Evolutionary conservation across 2,113 vertebrate species (phyloP), one percentile per base, ranked within the genome.

Genomic region (Zosterops japonicus): DNA sequence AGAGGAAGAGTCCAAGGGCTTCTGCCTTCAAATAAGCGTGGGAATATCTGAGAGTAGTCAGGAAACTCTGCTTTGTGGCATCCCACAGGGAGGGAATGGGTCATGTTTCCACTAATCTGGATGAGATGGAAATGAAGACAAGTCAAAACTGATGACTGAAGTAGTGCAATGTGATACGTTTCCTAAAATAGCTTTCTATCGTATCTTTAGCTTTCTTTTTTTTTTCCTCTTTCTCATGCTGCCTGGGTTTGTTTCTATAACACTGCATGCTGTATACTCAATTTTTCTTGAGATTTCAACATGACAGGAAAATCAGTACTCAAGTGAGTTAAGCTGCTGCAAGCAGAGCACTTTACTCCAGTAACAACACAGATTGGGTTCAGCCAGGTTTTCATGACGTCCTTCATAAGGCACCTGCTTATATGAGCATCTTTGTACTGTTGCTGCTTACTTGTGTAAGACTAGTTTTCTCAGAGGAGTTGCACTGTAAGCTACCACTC

Each of bases 121-220:
- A 82, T 77, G 78, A 68, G 85, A 92, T 74, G 70, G 90, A 95
- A 87, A 95, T 93, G 94, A 84, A 87, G 93, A 87, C 92, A 93
- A 79, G 36, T 91, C 92, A 95, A 91, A 96, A 92, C 93, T 88
- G 91, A 87, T 95, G 94, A 93, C 85, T 79, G 79, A 93, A 96
- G 90, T 53, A 94, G 92, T 74, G 85, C 86, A 95, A 94, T 94
- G 60, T 83, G 86, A 92, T 90, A 52, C 0, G 0, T 95, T 95
- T 93, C 96, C 84, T 92, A 96, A 97, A 97, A 96, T 93, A 94
- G 68, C 76, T 53, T 46, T 71, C 90, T 64, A 18, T 93, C 68
- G 3, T 81, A 83, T 95, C 61, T 82, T 63, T 82, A 77, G 71
- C 70, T 47, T 75, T 23, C 14, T 23, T 42, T 44, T 50, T 78